Evolutionary conservation across 2,113 vertebrate genomes (phyloP), one percentile per base, ranked within the genome.

Genomic region (Globicephala melas): DNA sequence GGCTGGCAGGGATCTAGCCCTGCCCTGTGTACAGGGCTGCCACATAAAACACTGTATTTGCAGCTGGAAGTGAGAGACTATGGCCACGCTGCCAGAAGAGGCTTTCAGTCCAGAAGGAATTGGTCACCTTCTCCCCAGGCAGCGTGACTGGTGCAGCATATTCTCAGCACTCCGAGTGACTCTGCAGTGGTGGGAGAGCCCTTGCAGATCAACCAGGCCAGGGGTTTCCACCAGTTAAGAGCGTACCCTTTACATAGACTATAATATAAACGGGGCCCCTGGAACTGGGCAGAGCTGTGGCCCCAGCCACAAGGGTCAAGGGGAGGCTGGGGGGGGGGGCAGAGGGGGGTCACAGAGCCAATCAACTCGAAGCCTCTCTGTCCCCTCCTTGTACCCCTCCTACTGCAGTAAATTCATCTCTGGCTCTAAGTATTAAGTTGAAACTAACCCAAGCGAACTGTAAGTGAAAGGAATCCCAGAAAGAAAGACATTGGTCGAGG

Each of bases 251-350:
- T 38, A 28, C 20, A 25, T 2, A 33, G 84, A 33, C 25, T 9
- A 11, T 14, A 23, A 8, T 5, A 26, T 10, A 2, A n/a, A n/a
- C 6, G 1, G 3, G 8, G 5, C 5, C 20, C 17, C 36, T 3
- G 33, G 67, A 21, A 11, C 1, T 2, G 21, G 60, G 67, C 38
- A 12, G 36, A 7, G 15, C 33, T 0, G 25, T 6, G 21, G 26
- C 28, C 63, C 41, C 20, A 44, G n/a, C n/a, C 33, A 3, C 79
- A 20, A 1, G n/a, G 33, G 11, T 44, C 44, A 20, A 44, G 5
- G 21, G 8, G 82, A 74, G 25, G 28, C 13, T 26, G 38, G 38
- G 38, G 38, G 38, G 13, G 25, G 13, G 1, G 25, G 31, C 2
- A 14, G 44, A 2, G 6, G 60, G 36, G 14, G 36, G 33, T 12